Evolutionary conservation across 2,797 vertebrate genomes (phyloP).

Genomic region (Champsocephalus esox): DNA sequence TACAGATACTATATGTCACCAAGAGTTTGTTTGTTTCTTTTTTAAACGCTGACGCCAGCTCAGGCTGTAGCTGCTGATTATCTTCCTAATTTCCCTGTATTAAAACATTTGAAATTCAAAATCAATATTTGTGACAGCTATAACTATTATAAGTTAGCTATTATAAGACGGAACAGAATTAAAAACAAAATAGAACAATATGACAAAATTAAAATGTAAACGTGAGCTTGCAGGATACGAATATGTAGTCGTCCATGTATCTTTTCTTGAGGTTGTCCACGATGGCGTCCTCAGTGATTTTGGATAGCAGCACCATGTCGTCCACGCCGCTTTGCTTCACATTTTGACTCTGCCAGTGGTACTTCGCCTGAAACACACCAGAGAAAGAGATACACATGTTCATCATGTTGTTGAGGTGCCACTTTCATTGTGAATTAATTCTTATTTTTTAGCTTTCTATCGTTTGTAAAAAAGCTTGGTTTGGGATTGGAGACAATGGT

Average conservation of each 20-base stretch:
- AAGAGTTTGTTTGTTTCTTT: background rate
- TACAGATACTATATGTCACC: background rate
- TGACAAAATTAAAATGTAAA: background rate
- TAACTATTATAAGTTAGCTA: background rate
- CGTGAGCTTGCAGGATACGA: conserved; percentile 87
- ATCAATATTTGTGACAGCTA: background rate
- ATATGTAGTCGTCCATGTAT: conserved; percentile 97
- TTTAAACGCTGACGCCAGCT: too few species aligned
- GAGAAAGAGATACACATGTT: background rate
- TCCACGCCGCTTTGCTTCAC: conserved; percentile 98
- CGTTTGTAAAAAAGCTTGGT: background rate
- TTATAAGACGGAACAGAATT: too few species aligned
- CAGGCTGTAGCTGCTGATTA: background rate
- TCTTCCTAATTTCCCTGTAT: background rate
- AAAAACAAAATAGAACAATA: background rate
- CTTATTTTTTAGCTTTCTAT: background rate
- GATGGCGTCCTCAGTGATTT: conserved; percentile 95
- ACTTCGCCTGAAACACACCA: conserved; percentile 87
- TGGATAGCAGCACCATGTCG: conserved; percentile 97
- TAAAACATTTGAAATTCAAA: background rate
- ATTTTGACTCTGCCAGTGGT: conserved; percentile 99
- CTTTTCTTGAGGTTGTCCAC: conserved; percentile 97
- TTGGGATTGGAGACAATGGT: background rate
- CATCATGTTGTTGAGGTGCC: background rate
- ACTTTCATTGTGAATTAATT: background rate